Evolutionary conservation across 2,113 vertebrate species (phyloP).

Genomic region (Callaeas wilsoni): DNA sequence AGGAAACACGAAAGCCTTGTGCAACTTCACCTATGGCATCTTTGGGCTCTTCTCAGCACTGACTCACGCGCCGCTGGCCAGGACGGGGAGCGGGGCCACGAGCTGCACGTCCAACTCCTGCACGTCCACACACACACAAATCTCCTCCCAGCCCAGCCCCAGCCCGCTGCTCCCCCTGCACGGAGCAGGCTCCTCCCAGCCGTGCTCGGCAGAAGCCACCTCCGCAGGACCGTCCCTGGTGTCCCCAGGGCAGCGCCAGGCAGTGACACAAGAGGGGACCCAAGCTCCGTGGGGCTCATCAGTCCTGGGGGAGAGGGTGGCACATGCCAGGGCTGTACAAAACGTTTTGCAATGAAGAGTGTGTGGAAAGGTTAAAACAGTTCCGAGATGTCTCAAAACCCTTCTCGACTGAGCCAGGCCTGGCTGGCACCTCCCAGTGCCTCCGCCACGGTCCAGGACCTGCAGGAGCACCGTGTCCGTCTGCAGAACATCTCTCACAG

Average conservation of each 20-base stretch:
- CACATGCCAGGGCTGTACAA: conserved; percentile 40
- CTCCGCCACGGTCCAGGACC: background rate
- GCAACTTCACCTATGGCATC: background rate
- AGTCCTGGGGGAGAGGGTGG: background rate
- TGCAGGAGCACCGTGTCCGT: background rate
- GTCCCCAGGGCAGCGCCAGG: background rate
- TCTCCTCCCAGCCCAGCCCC: background rate
- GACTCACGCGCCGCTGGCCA: background rate
- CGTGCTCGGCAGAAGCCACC: background rate
- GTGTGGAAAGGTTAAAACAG: conserved; percentile 75
- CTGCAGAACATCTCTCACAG: background rate
- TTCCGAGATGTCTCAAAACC: conserved; percentile 63
- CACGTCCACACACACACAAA: no score
- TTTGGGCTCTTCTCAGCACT: background rate
- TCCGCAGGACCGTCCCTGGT: accelerated
- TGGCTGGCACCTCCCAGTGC: background rate
- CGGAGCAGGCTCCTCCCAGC: background rate
- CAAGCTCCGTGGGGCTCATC: background rate
- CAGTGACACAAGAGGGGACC: background rate
- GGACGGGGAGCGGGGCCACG: background rate
- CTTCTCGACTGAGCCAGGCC: conserved; percentile 59
- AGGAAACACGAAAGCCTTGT: conserved; percentile 15
- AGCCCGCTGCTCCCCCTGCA: background rate
- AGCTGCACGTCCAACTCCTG: background rate
- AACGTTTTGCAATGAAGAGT: conserved; percentile 52